Conservation (phyloP, 2,888 invertebrate species). For the Boloria euphrosyne region DNA sequence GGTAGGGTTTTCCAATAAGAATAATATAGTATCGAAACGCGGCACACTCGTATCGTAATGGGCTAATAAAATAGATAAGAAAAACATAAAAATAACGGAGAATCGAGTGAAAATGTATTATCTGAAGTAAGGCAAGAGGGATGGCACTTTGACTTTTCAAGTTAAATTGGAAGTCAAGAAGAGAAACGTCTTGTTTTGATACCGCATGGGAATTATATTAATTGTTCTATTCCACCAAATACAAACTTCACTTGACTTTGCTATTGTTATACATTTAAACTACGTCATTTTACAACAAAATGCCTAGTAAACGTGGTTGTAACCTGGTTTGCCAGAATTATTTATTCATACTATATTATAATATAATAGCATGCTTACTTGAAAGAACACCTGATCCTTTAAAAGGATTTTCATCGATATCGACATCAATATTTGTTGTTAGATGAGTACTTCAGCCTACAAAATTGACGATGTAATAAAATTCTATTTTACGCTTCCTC, state of each 20-base stretch:
- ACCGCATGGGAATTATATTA: slow-evolving; percentile 50
- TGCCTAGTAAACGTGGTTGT: slow-evolving; percentile 43
- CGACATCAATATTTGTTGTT: slow-evolving; percentile 2
- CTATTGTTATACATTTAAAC: slow-evolving; percentile 48
- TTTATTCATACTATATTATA: slow-evolving; percentile 19
- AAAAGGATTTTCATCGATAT: slow-evolving; percentile 27
- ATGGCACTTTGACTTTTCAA: slow-evolving; percentile 37
- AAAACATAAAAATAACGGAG: slow-evolving; percentile 38
- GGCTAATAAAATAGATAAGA: slow-evolving; percentile 44
- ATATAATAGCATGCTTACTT: slow-evolving; percentile 36
- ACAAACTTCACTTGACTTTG: slow-evolving; percentile 54
- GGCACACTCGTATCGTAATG: slow-evolving; percentile 41
- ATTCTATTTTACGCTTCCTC: background rate
- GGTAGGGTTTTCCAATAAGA: slow-evolving; percentile 13
- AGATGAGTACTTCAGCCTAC: background rate
- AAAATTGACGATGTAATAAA: background rate
- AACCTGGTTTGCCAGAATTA: slow-evolving; percentile 1
- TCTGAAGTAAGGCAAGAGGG: slow-evolving; percentile 32
- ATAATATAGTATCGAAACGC: slow-evolving; percentile 29
- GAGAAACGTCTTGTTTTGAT: slow-evolving; percentile 25
- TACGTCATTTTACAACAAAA: slow-evolving; percentile 47
- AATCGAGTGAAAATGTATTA: slow-evolving; percentile 34
- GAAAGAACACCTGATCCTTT: slow-evolving; percentile 37
- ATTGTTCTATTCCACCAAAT: slow-evolving; percentile 49
- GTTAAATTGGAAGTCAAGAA: slow-evolving; percentile 43